A percentile compares a stretch with the other conserved stretches of the same genome.
phyloP scores from a whole-genome alignment of 1,140 invertebrate genomes.

The Anagrus nilaparvatae region DNA sequence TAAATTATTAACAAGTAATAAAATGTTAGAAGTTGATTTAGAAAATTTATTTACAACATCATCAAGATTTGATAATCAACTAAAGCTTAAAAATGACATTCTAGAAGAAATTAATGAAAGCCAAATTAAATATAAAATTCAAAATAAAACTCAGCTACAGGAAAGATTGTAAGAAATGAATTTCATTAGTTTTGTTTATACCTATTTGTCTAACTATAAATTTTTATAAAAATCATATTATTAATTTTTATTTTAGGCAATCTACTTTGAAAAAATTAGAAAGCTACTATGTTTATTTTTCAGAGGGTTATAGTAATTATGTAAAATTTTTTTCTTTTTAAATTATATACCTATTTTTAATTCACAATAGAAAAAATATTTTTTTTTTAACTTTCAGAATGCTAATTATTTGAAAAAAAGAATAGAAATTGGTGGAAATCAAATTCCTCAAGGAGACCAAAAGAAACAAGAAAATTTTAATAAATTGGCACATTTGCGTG shows the following conservation, averaged over 20 bases:
- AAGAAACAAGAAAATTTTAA: no score
- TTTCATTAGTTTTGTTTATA: not conserved
- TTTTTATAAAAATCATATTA: not conserved
- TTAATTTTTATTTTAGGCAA: not conserved
- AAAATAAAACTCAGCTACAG: not conserved
- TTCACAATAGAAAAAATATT: no score
- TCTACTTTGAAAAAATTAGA: conserved; percentile 4
- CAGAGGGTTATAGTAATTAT: conserved; percentile 4
- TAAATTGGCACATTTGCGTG: no score
- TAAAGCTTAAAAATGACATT: conserved; percentile 6
- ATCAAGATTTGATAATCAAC: conserved; percentile 6
- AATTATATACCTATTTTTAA: no score
- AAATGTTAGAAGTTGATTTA: conserved; percentile 7
- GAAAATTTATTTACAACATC: conserved; percentile 12
- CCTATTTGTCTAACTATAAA: not conserved
- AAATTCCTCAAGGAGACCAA: no score
- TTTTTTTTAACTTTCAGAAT: no score
- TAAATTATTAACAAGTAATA: conserved; percentile 9
- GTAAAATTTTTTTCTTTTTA: conserved; percentile 1
- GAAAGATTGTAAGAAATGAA: conserved; percentile 6
- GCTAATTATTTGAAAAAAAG: no score
- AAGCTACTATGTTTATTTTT: conserved; percentile 3
- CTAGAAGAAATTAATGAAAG: conserved; percentile 11
- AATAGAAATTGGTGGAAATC: no score
- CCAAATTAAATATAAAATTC: not conserved